Conservation (phyloP, 2,113 vertebrate genomes). For the Limanda limanda region DNA sequence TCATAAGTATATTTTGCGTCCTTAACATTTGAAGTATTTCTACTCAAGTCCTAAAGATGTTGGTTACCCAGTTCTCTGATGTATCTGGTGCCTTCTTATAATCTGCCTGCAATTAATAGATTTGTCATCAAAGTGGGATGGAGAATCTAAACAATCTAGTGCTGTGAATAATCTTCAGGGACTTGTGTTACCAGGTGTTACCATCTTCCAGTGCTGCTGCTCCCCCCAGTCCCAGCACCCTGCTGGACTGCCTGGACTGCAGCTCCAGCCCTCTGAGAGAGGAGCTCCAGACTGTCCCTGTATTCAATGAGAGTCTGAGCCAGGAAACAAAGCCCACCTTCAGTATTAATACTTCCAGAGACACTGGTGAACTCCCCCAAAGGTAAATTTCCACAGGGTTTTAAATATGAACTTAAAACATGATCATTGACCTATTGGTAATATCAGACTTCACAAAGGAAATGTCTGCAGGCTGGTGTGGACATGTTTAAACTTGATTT, state of each 20-base stretch:
- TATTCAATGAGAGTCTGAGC: slow-evolving; percentile 30
- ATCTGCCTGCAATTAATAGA: not conserved
- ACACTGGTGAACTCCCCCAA: slow-evolving; percentile 44
- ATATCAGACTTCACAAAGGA: too few species aligned
- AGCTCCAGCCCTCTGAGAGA: slow-evolving; percentile 35
- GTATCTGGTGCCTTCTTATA: not conserved
- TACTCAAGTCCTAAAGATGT: not conserved
- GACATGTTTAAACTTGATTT: too few species aligned
- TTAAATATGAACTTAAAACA: too few species aligned
- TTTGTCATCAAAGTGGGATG: not conserved
- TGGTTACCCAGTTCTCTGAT: not conserved
- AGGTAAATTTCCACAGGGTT: slow-evolving; percentile 57
- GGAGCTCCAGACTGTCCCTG: slow-evolving; percentile 60
- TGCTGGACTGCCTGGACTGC: slow-evolving; percentile 33
- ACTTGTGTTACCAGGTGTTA: slow-evolving; percentile 35
- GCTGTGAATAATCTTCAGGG: not conserved
- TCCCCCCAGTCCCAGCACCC: slow-evolving; percentile 22
- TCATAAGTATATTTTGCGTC: not conserved
- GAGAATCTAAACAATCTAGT: not conserved
- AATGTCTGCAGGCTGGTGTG: too few species aligned
- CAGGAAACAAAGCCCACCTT: slow-evolving; percentile 26
- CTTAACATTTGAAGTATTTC: not conserved
- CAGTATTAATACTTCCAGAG: slow-evolving; percentile 27
- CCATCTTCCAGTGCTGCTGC: slow-evolving; percentile 18
- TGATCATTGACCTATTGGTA: too few species aligned